Base-by-base conservation (phyloP, 2,113 vertebrate genomes). In the Sphyrna mokarran region DNA sequence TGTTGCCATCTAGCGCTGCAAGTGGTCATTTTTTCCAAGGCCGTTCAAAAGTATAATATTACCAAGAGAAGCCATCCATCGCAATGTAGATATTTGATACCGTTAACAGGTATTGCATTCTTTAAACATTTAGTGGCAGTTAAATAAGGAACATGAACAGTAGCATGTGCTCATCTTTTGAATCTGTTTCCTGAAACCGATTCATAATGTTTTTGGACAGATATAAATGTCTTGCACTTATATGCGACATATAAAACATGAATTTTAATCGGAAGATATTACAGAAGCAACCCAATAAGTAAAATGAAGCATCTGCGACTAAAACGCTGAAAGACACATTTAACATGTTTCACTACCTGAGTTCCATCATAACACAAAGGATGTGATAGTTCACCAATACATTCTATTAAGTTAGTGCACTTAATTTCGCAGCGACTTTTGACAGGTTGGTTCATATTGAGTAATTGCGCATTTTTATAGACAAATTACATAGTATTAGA, bases 101-200 rank as follows among this genome's bases (percentile, higher is more conserved):
- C 26, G 40, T 70, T 76, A 95, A 72, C 69, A 72, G 94, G 94
- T 33, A 29, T 61, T 95, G 89, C 68, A 95, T 72, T 72, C 69
- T 72, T 94, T 29, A 95, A 95, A 76, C 94, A 54, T 54, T 72
- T 48, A 95, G 68, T 95, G 66, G 43, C 94, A 95, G 94, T 76
- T 72, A 94, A 94, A 94, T 70, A 94, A 69, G 68, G 93, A 72
- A 43, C 68, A 72, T 9, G 93, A 94, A 43, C 37, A 72, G 11
- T 66, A 70, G 93, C 70, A 70, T 40, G 37, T 26, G 66, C 40
- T 29, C 9, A 70, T 72, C 22, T 29, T 29, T 48, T 68, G 66
- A 20, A 95, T 72, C 68, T 72, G 66, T 95, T 95, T 95, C 70
- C 43, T 70, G 94, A 95, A 72, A 33, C 66, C 43, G 68, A 95